Evolutionary conservation across 2,113 vertebrate genomes (phyloP).

Genomic region (Todiramphus saurophagus): DNA sequence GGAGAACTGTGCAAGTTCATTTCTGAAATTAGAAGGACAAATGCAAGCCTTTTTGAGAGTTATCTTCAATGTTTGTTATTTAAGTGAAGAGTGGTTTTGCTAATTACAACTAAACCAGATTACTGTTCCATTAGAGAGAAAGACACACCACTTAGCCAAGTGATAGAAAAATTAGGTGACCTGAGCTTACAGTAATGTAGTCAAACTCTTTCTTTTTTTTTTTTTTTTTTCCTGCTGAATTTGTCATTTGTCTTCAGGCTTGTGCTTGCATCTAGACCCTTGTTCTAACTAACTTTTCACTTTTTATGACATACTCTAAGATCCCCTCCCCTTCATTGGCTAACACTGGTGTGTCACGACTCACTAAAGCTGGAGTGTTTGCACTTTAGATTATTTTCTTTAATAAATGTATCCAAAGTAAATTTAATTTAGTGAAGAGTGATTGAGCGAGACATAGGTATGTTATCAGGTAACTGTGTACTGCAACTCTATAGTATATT

Average conservation of each 20-base stretch:
- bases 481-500: not conserved
- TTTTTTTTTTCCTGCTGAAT: not conserved
- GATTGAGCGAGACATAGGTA: not conserved
- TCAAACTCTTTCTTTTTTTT: not conserved
- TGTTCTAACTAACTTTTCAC: not conserved
- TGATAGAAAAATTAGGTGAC: not conserved
- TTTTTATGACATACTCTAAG: not conserved
- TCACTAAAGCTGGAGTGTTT: not conserved
- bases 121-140: slow-evolving; percentile 40
- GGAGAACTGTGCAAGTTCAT: not conserved
- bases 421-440: not conserved
- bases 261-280: not conserved
- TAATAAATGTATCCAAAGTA: not conserved
- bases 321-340: not conserved
- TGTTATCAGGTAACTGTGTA: not conserved
- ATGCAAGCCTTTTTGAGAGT: not conserved
- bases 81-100: not conserved
- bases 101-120: slow-evolving; percentile 29
- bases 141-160: not conserved
- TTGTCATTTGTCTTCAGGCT: not conserved
- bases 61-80: not conserved
- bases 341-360: not conserved
- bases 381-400: not conserved
- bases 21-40: not conserved
- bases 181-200: not conserved